Percentiles rank a stretch among this genome's conserved stretches.
Conservation (phyloP, 2,113 vertebrate species). For the Sturnus vulgaris region DNA sequence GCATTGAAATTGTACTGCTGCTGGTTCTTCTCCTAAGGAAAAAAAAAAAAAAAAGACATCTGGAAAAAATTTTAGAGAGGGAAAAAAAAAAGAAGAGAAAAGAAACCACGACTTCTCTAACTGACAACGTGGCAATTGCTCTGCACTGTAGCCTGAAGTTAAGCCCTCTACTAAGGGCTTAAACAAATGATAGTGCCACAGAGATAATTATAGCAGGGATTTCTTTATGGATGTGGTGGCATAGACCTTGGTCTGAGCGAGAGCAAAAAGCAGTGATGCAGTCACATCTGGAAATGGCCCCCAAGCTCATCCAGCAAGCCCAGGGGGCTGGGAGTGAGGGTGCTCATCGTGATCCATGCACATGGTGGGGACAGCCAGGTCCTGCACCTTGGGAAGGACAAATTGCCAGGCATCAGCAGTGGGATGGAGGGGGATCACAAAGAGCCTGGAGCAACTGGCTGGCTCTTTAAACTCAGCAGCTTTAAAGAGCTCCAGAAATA, state of each 20-base stretch:
- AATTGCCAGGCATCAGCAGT: not conserved
- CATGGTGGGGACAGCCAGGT: not conserved
- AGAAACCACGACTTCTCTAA: slow-evolving; percentile 53
- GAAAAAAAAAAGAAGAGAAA: slow-evolving; percentile 30
- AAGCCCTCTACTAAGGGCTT: slow-evolving; percentile 31
- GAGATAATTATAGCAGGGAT: slow-evolving; percentile 57
- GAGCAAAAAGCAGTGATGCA: not conserved
- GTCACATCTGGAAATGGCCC: not conserved
- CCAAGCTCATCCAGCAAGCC: rapidly evolving
- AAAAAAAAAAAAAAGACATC: slow-evolving; percentile 57
- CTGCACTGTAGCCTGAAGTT: slow-evolving; percentile 48
- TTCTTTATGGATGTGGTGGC: slow-evolving; percentile 68
- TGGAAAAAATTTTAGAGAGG: slow-evolving; percentile 61
- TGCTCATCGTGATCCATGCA: not conserved
- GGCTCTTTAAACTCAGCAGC: not conserved
- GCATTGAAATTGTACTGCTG: slow-evolving; percentile 23
- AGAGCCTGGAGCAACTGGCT: not conserved
- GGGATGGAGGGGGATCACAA: not conserved
- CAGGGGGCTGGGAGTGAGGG: not conserved
- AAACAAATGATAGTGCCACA: slow-evolving; percentile 49
- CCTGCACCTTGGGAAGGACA: not conserved
- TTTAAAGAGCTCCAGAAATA: not conserved
- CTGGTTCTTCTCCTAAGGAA: slow-evolving; percentile 32
- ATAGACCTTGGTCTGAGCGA: not conserved
- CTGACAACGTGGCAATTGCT: slow-evolving; percentile 77